phyloP scores from a whole-genome alignment of 2,888 invertebrate genomes.

The Tromatobia lineatoria region DNA sequence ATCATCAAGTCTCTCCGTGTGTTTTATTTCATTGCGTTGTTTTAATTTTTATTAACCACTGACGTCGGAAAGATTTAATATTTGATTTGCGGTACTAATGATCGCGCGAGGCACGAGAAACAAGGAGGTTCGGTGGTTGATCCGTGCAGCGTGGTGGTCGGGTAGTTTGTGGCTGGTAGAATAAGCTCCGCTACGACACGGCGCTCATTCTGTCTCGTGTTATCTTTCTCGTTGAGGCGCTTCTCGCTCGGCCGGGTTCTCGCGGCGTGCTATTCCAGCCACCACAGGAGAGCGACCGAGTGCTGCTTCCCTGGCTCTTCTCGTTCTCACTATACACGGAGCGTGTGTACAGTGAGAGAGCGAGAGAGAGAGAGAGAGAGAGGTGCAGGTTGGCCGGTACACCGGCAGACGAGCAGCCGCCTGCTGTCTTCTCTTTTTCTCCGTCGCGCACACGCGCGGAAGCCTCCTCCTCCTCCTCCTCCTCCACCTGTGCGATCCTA shows the following conservation, averaged over 20 bases:
- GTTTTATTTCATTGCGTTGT: not conserved
- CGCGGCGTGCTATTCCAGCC: slow-evolving; percentile 31
- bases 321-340: slow-evolving; percentile 8
- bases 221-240: slow-evolving; percentile 20
- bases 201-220: slow-evolving; percentile 19
- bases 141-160: slow-evolving; percentile 83
- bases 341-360: not conserved
- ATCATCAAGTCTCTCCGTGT: not conserved
- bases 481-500: slow-evolving; percentile 29
- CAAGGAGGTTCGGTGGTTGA: slow-evolving; percentile 75
- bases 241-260: slow-evolving; percentile 50
- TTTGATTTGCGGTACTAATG: slow-evolving; percentile 31
- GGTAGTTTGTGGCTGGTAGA: slow-evolving; percentile 84
- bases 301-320: slow-evolving; percentile 25
- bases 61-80: not conserved
- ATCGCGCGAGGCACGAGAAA: slow-evolving; percentile 34
- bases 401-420: slow-evolving; percentile 9
- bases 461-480: too few relatives aligned
- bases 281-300: slow-evolving; percentile 21
- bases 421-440: slow-evolving; percentile 15
- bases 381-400: not conserved
- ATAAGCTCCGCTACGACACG: slow-evolving; percentile 67
- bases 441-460: not conserved
- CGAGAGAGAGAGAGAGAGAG: too few relatives aligned
- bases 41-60: slow-evolving; percentile 8